Conservation (phyloP, 2,797 vertebrate species). For the Pseudochirops corinnae region DNA sequence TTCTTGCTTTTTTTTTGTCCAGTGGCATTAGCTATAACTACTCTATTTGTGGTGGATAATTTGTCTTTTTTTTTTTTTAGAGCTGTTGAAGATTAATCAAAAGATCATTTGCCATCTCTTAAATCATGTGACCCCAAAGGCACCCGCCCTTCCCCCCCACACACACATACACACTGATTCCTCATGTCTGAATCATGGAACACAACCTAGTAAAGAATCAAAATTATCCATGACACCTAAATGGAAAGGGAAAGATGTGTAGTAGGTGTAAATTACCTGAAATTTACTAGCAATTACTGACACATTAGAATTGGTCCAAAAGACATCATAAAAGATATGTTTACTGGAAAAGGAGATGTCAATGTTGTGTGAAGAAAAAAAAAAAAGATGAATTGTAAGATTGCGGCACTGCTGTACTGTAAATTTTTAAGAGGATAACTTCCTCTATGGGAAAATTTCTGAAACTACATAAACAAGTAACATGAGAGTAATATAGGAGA, state of each 20-base stretch:
- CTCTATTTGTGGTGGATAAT: background rate
- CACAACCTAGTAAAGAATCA: background rate
- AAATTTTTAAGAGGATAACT: background rate
- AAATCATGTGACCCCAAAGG: background rate
- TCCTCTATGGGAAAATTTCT: background rate
- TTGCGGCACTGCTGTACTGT: background rate
- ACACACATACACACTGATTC: background rate
- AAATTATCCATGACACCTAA: background rate
- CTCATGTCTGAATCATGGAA: background rate
- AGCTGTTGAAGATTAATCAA: background rate
- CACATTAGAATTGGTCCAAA: background rate
- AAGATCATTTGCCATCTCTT: background rate
- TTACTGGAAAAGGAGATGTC: background rate
- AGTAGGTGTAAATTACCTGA: background rate
- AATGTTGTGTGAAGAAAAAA: background rate
- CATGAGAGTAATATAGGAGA: background rate
- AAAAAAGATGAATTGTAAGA: background rate
- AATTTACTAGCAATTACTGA: background rate
- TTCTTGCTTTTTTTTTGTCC: background rate
- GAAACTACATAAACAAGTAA: background rate
- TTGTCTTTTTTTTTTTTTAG: background rate
- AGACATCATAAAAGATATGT: background rate
- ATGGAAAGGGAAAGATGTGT: background rate
- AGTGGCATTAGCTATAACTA: background rate
- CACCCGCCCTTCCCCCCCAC: too few relatives aligned